Evolutionary conservation across 1,140 invertebrate genomes (phyloP), one percentile per base, ranked within the genome.

Genomic region (Copidosoma floridanum): DNA sequence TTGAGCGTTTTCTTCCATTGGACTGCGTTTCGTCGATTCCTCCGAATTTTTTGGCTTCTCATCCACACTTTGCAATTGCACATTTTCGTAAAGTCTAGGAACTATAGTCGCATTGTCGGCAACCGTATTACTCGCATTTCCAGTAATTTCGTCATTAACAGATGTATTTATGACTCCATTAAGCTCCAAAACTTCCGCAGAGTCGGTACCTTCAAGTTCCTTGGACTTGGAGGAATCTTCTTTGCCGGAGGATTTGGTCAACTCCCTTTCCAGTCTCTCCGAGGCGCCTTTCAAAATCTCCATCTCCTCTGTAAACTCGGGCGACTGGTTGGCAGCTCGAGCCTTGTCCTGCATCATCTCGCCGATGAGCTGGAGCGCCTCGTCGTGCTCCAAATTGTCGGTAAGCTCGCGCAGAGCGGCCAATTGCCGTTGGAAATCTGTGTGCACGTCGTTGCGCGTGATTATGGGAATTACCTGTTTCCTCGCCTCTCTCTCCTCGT

Each of bases 381-480:
- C 72, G 21, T 75, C 70, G 24, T 61, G 63, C 62, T 74, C 68
- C 76, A 70, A 75, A 61, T 77, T 76, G 47, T 72, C 69, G 16
- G 70, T 77, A 55, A 72, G 57, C 66, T 76, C 65, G 64, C 70
- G 69, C 41, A 75, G 65, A 56, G 74, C 71, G 38, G 70, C 67
- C 66, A 72, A 65, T 66, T 76, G 71, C 57, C 74, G 71, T 62
- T 73, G 71, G 74, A 75, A 74, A 65, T 77, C 73, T 61, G 73
- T 70, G 67, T 79, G 75, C 73, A 78, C 59, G 62, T 69, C 64
- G 66, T 66, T 61, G 68, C 75, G 74, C 68, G 63, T 68, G 35
- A 7, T 14, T 48, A 68, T 64, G 52, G 72, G 65, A 71, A 71
- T 80, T 80, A 79, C 78, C 77, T 80, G 78, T 70, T 77, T 79